A percentile compares a stretch with the other conserved stretches of the same genome.
Conservation (phyloP, 2,113 vertebrate genomes). For the Corythornis cristatus region DNA sequence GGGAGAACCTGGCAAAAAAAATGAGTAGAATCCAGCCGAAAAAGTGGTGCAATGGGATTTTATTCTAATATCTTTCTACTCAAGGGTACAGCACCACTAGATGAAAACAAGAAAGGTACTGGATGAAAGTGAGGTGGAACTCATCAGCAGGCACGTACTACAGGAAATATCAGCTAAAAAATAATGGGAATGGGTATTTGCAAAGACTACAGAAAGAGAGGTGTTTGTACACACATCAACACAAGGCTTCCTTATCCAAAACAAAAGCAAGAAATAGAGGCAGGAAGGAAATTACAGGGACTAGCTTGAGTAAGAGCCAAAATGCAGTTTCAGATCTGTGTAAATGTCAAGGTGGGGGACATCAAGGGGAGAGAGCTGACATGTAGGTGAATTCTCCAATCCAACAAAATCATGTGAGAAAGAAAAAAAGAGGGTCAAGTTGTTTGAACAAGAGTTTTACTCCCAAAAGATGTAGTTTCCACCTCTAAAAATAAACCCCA, state of each 20-base stretch:
- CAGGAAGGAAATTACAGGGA: slow-evolving; percentile 51
- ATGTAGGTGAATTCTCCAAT: neutral
- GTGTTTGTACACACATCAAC: neutral
- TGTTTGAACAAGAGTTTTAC: neutral
- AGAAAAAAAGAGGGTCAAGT: neutral
- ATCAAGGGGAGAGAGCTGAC: neutral
- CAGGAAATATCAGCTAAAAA: neutral
- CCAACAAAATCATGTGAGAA: neutral
- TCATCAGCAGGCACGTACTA: neutral
- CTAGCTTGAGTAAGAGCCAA: slow-evolving; percentile 18
- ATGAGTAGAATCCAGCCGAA: neutral
- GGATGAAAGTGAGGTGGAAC: neutral
- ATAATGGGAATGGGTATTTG: neutral
- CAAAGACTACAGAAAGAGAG: neutral
- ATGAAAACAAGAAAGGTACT: neutral
- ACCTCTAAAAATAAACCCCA: neutral
- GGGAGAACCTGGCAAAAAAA: neutral
- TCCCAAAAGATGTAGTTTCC: neutral
- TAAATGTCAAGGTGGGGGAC: neutral
- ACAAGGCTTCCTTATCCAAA: slow-evolving; percentile 7
- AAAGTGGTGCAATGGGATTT: neutral
- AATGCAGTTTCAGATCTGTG: neutral
- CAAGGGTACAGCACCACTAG: neutral
- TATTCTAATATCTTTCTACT: neutral
- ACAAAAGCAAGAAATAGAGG: slow-evolving; percentile 26